Base-by-base conservation (phyloP, 2,888 invertebrate species). In the Rotaria macrura region DNA sequence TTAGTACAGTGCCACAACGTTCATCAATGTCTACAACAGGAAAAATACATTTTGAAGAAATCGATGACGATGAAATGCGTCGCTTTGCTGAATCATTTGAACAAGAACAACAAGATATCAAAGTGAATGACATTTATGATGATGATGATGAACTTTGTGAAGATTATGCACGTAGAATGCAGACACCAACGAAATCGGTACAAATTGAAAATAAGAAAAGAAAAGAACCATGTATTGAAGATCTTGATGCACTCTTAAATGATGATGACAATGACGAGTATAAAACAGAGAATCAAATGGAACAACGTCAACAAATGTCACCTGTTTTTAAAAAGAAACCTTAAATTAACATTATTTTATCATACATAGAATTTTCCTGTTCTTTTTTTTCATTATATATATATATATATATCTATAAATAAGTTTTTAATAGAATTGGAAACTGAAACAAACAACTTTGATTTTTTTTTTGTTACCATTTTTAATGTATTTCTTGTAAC, bases 201-300 rank as follows among this genome's bases (percentile, higher is more conserved):
- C 65, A 34, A 29, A 65, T 65, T 20, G 65, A 29, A 65, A 65
- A 65, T 34, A 65, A 65, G 4, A 65, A 65, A 34, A 65, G 65
- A 65, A 65, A 65, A 34, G 65, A 65, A 65, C 65, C 65, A 34
- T 65, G 65, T 34, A 65, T 65, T 65, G 65, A 65, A 65, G 65
- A 65, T 65, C 65, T 65, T 14, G 65, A 65, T 65, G 65, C 65
- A 29, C 65, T 65, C 20, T 20, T 65, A 34, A 65, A 65, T 34
- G 65, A 65, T 65, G 17, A 65, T 65, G 65, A 34, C 20, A 20
- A 65, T 38, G 34, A 65, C 38, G 65, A 34, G 20, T 17, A 34
- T 17, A 7, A 65, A 34, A 14, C 1, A 14, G 34, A 65, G 20
- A 65, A 65, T 65, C 34, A 34, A 29, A 65, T 65, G 34, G 65